Base-by-base conservation (phyloP, 1,140 invertebrate genomes). In the Nasonia longicornis region DNA sequence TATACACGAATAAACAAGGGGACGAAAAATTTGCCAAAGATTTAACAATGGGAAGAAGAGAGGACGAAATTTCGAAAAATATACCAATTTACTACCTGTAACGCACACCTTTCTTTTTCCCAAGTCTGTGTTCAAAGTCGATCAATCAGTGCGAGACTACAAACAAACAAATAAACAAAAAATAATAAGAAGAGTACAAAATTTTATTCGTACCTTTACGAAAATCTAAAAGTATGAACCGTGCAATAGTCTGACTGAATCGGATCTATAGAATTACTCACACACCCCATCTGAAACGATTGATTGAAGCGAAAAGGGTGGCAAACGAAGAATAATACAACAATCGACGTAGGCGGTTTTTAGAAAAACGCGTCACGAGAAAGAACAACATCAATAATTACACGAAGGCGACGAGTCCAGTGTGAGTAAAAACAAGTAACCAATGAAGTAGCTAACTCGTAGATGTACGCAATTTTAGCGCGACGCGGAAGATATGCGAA, bases 151-250 rank as follows among this genome's bases (percentile, higher is more conserved):
- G 66, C 7, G n/a, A 70, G n/a, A 70, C 26, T 64, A 58, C 10
- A 29, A 81, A 71, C 74, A 72, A 42, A 22, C 6, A 80, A 77
- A 58, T 20, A 14, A 80, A 70, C 73, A 74, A 29, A 31, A 2
- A 81, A 71, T 71, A 22, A 67, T 26, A 22, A 31, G 66, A 84
- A 86, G 79, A 88, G 87, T 88, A 88, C 87, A 88, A 88, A 88
- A 87, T 86, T 58, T 87, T 73, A 86, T 87, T 89, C 82, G 42
- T 80, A 83, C 73, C 79, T 86, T 85, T 87, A 63, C 81, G 83
- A 86, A 83, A 64, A 81, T 77, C 79, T 73, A 72, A 72, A 72
- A 58, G 4, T 38, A 72, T 38, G 75, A 77, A 64, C 35, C 45
- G 63, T 45, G 48, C 74, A 82, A 73, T 52, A 77, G 67, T 77